Base-by-base conservation (phyloP, 1,140 invertebrate genomes). In the roundworm (Caenorhabditis elegans) region DNA sequence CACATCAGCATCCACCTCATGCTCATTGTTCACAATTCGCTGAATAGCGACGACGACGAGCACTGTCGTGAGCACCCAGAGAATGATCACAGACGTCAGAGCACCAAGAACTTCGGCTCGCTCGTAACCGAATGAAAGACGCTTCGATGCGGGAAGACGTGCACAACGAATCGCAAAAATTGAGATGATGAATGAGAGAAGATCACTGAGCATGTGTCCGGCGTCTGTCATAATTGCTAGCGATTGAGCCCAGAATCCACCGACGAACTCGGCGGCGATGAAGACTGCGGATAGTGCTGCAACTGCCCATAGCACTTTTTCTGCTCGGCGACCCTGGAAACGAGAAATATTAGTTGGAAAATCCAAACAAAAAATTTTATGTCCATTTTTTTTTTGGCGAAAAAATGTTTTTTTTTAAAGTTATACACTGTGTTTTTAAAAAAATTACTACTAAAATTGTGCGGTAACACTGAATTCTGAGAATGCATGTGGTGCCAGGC, bases 181-280 rank as follows among this genome's bases (percentile, higher is more conserved):
- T 17, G 96, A 97, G 90, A 98, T 98, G 94, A 98, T 94, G 90
- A 98, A 98, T 86, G 95, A 95, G 51, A 95, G 95, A 90, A 98
- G 96, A 91, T 98, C 97, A 79, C 95, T 97, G 49, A 98, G 65
- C 76, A 98, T 92, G 91, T 98, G 97, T 24, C 96, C 96, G 11
- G 96, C 96, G 91, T 98, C 97, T 26, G 97, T 97, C 48, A 96
- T 95, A 84, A 98, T 96, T 31, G 96, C 96, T 87, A 98, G 93
- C 92, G 43, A 83, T 55, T 86, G 28, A 2, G 88, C 86, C n/a
- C 87, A 49, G 76, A 82, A 87, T 4, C 79, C 48, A 24, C 89
- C 88, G 24, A 83, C 75, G 15, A 90, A 77, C 60, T 89, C 88
- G 13, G 82, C 84, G 26, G 85, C 53, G 34, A 89, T 86, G 76